These are phyloP conservation scores for Sipha flava DNA, from an alignment of 1,140 invertebrate genomes.

Conservation along the genomic window DNA sequence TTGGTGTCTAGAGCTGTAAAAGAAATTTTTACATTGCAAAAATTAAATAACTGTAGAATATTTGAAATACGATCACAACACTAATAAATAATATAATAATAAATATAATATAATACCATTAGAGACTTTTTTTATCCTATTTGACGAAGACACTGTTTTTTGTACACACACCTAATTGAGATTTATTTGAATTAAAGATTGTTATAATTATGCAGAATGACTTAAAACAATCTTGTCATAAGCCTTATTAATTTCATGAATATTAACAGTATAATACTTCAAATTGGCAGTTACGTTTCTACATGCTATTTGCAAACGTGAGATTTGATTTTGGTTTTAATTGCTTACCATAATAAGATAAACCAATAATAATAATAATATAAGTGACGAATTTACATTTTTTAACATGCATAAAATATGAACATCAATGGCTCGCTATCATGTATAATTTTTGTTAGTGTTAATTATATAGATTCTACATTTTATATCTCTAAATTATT, in stretches of 20 bases:
- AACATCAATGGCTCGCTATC: background rate
- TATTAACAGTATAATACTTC: background rate
- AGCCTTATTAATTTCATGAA: background rate
- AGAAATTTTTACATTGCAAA: constrained; percentile 33
- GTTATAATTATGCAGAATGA: background rate
- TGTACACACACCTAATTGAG: background rate
- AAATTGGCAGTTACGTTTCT: background rate
- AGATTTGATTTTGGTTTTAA: background rate
- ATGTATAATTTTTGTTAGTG: background rate
- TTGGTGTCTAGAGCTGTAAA: constrained; percentile 71
- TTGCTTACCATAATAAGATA: background rate
- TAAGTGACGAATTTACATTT: background rate
- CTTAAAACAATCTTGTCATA: background rate
- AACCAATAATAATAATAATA: background rate
- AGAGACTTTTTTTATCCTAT: background rate
- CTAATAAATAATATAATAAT: no score
- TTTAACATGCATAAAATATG: background rate
- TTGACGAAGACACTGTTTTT: background rate
- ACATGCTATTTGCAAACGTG: constrained; percentile 5
- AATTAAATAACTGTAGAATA: background rate
- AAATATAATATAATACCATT: no score
- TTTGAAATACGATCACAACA: no score
- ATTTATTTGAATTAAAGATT: background rate
- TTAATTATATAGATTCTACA: background rate
- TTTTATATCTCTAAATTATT: background rate